phyloP scores from a whole-genome alignment of 2,113 vertebrate genomes.

The Notothenia rossii region DNA sequence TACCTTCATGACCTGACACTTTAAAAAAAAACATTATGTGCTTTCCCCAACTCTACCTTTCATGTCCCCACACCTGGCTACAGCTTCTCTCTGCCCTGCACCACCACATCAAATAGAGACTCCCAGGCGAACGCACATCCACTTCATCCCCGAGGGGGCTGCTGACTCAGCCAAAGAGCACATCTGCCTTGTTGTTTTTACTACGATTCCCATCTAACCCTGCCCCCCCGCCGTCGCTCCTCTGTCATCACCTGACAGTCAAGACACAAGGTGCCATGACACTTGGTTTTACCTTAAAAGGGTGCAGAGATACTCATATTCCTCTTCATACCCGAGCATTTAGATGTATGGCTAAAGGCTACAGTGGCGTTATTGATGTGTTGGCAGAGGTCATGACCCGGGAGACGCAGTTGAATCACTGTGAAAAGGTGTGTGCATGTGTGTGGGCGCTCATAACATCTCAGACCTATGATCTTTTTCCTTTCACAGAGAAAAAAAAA shows the following conservation, averaged over 20 bases:
- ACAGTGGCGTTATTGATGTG: constrained; percentile 52
- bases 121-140: constrained; percentile 60
- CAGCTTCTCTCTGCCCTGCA: constrained; percentile 46
- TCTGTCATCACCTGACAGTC: constrained; percentile 74
- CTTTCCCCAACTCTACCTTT: constrained; percentile 78
- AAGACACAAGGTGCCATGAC: constrained; percentile 55
- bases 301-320: constrained; percentile 40
- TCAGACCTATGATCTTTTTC: constrained; percentile 35
- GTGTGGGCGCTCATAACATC: constrained; percentile 21
- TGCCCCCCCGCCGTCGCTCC: constrained; percentile 58
- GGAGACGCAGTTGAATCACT: constrained; percentile 34
- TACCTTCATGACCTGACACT: constrained; percentile 28
- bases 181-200: constrained; percentile 77
- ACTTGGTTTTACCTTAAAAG: constrained; percentile 72
- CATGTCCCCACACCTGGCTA: constrained; percentile 80
- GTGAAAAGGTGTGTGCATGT: constrained; percentile 26
- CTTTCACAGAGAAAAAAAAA: background rate
- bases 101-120: constrained; percentile 78
- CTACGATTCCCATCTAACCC: constrained; percentile 79
- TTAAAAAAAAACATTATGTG: constrained; percentile 22
- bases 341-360: constrained; percentile 30
- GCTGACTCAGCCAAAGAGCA: constrained; percentile 77
- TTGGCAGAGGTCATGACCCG: constrained; percentile 53
- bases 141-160: constrained; percentile 52
- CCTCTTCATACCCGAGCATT: constrained; percentile 43